A percentile compares a stretch with the other conserved stretches of the same genome.
phyloP scores from a whole-genome alignment of 2,888 invertebrate species.

The Aphodius sticticus region DNA sequence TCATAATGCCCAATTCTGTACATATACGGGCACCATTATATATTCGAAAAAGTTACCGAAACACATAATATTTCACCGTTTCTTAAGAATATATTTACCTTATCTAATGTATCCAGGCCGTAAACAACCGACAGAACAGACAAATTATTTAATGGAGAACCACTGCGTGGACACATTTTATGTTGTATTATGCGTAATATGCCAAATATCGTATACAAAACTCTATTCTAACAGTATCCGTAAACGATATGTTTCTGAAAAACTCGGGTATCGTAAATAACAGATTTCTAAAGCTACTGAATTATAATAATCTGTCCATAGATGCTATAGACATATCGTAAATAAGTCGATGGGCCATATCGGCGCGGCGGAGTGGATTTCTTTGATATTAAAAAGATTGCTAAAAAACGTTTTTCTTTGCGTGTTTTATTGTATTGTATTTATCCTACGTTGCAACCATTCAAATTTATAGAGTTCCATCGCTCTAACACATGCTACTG shows the following conservation, averaged over 20 bases:
- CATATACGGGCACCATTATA: not conserved
- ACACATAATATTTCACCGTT: not conserved
- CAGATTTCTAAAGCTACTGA: not conserved
- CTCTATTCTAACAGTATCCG: slow-evolving; percentile 20
- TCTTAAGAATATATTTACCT: not conserved
- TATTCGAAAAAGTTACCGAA: not conserved
- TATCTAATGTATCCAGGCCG: not conserved
- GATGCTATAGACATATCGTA: not conserved
- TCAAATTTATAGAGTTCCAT: too few relatives aligned
- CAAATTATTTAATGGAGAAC: not conserved
- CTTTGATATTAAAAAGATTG: too few relatives aligned
- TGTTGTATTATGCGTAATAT: not conserved
- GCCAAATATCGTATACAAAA: slow-evolving; percentile 5
- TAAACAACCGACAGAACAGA: not conserved
- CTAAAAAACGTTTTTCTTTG: too few relatives aligned
- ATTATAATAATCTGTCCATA: not conserved
- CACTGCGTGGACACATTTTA: not conserved
- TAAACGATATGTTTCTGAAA: slow-evolving; percentile 13
- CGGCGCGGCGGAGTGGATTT: not conserved
- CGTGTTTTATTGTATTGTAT: too few relatives aligned
- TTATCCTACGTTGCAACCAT: too few relatives aligned
- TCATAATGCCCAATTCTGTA: not conserved
- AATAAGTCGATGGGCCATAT: not conserved
- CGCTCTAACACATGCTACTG: too few relatives aligned
- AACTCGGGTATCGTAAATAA: not conserved